Evolutionary conservation across 2,797 vertebrate genomes (phyloP), one percentile per base, ranked within the genome.

Genomic region (Pygocentrus nattereri): DNA sequence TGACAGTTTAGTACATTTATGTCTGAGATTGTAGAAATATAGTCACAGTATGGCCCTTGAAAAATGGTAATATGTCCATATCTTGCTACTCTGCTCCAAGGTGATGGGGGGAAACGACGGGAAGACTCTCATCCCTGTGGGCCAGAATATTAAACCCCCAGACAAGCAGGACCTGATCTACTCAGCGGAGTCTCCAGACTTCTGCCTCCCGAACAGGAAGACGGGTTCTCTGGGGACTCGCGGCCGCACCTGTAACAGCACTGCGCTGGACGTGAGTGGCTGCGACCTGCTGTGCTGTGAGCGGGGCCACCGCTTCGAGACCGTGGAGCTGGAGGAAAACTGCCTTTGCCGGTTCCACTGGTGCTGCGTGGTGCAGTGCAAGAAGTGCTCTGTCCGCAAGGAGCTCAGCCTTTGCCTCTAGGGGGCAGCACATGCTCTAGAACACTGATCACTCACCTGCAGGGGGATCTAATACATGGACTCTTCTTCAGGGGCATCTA

Each of bases 281-380:
- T 99, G 98, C 1, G 98, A 99, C 87, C 91, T 99, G 91, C 90
- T 99, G 84, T 99, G 98, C 92, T 99, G 98, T 0, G 97, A 97
- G 83, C 91, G 98, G 0, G 98, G 98, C 76, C 94, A 96, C 92
- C 92, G 95, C 65, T 95, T 98, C 2, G 97, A 99, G 89, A 97
- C 96, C 0, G 94, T 98, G 88, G 95, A 97, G 87, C 88, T 98
- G 16, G 96, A 99, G 92, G 98, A 99, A 93, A 99, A 98, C 95
- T 99, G 98, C 84, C 93, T 98, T 67, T 99, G 98, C 88, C 96
- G 97, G 82, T 99, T 99, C 91, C 97, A 98, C 92, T 99, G 98
- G 98, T 99, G 98, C 91, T 99, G 98, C 0, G 96, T 98, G 30
- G 98, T 99, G 77, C 97, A 99, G 90, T 99, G 98, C 88, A 98